Percentiles rank a stretch among this genome's conserved stretches.
Evolutionary conservation across 2,888 invertebrate genomes (phyloP).

Genomic region (Aphelenchoides bicaudatus): DNA sequence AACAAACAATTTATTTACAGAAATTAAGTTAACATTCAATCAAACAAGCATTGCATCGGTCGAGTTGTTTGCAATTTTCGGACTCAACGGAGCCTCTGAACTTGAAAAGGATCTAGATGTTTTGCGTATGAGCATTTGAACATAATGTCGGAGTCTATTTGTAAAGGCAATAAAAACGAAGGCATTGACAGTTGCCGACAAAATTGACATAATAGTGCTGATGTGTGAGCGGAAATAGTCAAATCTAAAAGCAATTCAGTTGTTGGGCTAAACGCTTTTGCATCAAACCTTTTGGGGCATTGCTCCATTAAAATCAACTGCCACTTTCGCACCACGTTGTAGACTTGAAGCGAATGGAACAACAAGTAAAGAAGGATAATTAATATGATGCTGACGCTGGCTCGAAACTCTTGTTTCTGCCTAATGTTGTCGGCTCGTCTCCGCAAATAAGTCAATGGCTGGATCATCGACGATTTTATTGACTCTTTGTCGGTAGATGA

Average conservation of each 20-base stretch:
- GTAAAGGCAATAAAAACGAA: constrained; percentile 60
- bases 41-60: constrained; percentile 35
- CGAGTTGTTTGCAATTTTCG: constrained; percentile 46
- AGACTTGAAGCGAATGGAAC: constrained; percentile 55
- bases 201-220: constrained; percentile 52
- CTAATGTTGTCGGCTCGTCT: constrained; percentile 43
- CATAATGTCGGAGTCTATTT: constrained; percentile 46
- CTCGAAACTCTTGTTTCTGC: constrained; percentile 53
- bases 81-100: constrained; percentile 54
- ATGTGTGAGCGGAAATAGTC: constrained; percentile 58
- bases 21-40: background rate
- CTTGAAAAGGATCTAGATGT: constrained; percentile 56
- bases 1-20: too few relatives aligned
- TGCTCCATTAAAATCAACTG: constrained; percentile 48
- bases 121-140: constrained; percentile 54
- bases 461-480: constrained; percentile 18
- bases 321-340: constrained; percentile 55
- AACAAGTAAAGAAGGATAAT: constrained; percentile 57
- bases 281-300: constrained; percentile 51
- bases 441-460: constrained; percentile 31
- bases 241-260: constrained; percentile 37
- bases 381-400: constrained; percentile 53
- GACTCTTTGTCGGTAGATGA: constrained; percentile 16
- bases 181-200: constrained; percentile 58
- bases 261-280: constrained; percentile 13